These are phyloP conservation scores for Pollenia amentaria DNA, from an alignment of 2,888 invertebrate species.

Conservation along the genomic window DNA sequence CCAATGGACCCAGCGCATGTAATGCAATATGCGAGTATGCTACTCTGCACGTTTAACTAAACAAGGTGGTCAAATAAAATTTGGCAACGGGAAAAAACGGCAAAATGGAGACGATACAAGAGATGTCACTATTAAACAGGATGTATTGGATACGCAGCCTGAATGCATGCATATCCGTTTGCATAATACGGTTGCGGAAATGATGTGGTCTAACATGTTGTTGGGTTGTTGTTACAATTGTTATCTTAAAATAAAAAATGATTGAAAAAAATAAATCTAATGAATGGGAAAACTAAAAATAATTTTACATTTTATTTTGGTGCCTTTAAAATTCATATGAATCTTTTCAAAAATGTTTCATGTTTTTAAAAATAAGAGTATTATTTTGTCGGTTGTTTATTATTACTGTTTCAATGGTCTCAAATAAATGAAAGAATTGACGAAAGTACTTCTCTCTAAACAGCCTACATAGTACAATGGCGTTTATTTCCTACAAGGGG, in stretches of 20 bases:
- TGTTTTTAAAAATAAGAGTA: too few relatives aligned
- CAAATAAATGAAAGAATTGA: too few relatives aligned
- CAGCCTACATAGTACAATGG: too few relatives aligned
- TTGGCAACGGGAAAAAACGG: background rate
- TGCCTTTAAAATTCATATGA: too few relatives aligned
- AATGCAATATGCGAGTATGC: background rate
- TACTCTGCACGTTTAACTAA: slow-evolving; percentile 22
- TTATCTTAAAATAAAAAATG: slow-evolving; percentile 4
- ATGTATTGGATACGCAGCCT: slow-evolving; percentile 38
- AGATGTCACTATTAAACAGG: slow-evolving; percentile 1
- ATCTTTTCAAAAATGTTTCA: too few relatives aligned
- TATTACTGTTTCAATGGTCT: too few relatives aligned
- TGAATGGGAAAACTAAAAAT: background rate
- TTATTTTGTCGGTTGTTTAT: too few relatives aligned
- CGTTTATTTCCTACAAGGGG: too few relatives aligned
- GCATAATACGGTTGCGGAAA: slow-evolving; percentile 53
- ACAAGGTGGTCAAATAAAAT: slow-evolving; percentile 40
- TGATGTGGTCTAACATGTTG: slow-evolving; percentile 53
- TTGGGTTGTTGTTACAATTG: slow-evolving; percentile 15
- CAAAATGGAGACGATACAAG: background rate
- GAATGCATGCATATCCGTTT: slow-evolving; percentile 46
- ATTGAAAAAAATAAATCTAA: background rate
- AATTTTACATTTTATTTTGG: background rate
- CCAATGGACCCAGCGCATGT: background rate
- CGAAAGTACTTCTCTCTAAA: too few relatives aligned